Base-by-base conservation (phyloP, 2,888 invertebrate species). In the Molorchus minor region DNA sequence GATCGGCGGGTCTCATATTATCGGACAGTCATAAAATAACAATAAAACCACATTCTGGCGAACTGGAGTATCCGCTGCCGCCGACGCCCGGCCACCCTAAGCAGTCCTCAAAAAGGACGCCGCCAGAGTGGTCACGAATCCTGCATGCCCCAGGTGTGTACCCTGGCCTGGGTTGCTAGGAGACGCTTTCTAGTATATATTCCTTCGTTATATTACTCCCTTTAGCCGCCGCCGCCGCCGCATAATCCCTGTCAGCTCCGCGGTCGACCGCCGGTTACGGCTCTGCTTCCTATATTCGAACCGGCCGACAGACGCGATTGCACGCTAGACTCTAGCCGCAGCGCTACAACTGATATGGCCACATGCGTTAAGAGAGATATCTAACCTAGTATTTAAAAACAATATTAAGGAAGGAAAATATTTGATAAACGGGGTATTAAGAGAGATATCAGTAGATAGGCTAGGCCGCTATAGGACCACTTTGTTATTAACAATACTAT, bases 121-220 rank as follows among this genome's bases (percentile, higher is more conserved):
- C 55, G 41, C 30, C 33, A 17, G 8, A 12, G 40, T 41, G 40
- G 56, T 41, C 56, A 35, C 36, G 36, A 43, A 19, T 38, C 55
- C 55, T 47, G 40, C 56, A 43, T 47, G 58, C 64, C 58, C 58
- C 61, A 64, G 64, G 61, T 61, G 60, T 55, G 46, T 54, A 29
- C 45, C 71, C 67, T 71, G 71, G 72, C 73, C 71, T 73, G 64
- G 61, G 75, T 75, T 75, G 75, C 76, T 72, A 72, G 69, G 76
- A 63, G 62, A 74, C 73, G 67, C 63, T 59, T 46, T 43, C 25
- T 21, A 38, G 40, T 49, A 29, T 38, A 12, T 16, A n/a, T 19
- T 38, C 64, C 68, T 66, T 64, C 58, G 66, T 69, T 66, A 65
- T 65, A 59, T 60, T 46, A 36, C 58, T 52, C 30, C 56, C 56